Conservation (phyloP, 2,797 vertebrate genomes). For the Morus bassanus region DNA sequence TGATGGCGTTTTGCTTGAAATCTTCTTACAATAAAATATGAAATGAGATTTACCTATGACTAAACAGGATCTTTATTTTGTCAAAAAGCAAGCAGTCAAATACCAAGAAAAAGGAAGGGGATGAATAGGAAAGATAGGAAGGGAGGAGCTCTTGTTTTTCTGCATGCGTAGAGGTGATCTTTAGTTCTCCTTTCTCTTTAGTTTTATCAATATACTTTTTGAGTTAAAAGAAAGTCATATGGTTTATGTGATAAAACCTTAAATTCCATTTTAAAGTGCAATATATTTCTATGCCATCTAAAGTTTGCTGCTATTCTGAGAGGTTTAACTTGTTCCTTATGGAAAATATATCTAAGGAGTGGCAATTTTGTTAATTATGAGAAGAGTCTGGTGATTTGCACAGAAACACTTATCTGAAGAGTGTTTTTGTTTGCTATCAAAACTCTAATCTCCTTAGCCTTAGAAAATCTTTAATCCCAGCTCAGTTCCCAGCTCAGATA, state of each 20-base stretch:
- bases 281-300: background rate
- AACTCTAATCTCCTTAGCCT: background rate
- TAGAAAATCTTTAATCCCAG: background rate
- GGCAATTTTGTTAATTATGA: background rate
- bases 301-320: background rate
- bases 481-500: background rate
- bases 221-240: background rate
- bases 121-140: background rate
- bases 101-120: background rate
- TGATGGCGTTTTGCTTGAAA: background rate
- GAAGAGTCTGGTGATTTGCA: background rate
- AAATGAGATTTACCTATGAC: background rate
- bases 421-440: background rate
- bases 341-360: background rate
- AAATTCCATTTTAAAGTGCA: background rate
- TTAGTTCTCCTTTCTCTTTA: background rate
- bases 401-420: background rate
- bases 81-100: background rate
- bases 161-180: background rate
- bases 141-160: background rate
- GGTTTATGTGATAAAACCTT: background rate
- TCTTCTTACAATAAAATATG: background rate
- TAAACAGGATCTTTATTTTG: background rate
- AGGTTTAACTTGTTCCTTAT: background rate
- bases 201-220: background rate